Base-by-base conservation (phyloP, 1,140 invertebrate species). In the Lepidurus couesii region DNA sequence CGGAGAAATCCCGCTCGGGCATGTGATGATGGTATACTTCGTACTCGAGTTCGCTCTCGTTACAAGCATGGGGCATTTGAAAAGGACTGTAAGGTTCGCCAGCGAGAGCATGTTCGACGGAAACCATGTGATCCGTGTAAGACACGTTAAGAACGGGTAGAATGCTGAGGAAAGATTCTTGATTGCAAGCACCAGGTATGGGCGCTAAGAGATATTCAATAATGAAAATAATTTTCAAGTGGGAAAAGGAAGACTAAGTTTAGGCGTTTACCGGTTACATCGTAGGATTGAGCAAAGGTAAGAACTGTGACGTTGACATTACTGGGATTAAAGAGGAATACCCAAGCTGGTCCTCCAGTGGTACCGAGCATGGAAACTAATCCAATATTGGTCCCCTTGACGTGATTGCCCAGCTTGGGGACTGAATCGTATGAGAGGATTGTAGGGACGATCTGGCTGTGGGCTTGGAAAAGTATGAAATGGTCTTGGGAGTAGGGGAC, bases 101-200 rank as follows among this genome's bases (percentile, higher is more conserved):
- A 1, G 90, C 87, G 34, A 89, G 86, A 77, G 90, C 89, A 21
- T 86, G 87, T 79, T 90, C 88, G 1, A 93, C 86, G 47, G 82
- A 84, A 6, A 91, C 86, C 45, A 88, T 86, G n/a, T 87, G 84
- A 74, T 87, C 81, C 44, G 83, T 86, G 45, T 87, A 85, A 1
- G 79, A 80, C 1, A 90, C 81, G 44, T 84, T 84, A 81, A 92
- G 85, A 82, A 88, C 93, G 9, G 92, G 91, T 24, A 91, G 88
- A 79, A 87, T 88, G 82, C 88, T 84, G n/a, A 89, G 84, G 73
- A 88, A 83, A 81, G 90, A 90, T 82, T 91, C 90, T 87, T 92
- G 88, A 81, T 92, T 93, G 82, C 92, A 93, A 44, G 91, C 92
- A 79, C 92, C 92, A 73, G 92, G 92, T 81, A 93, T 86, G 6